Base-by-base conservation (phyloP, 1,140 invertebrate species). In the Dreissena rostriformis region DNA sequence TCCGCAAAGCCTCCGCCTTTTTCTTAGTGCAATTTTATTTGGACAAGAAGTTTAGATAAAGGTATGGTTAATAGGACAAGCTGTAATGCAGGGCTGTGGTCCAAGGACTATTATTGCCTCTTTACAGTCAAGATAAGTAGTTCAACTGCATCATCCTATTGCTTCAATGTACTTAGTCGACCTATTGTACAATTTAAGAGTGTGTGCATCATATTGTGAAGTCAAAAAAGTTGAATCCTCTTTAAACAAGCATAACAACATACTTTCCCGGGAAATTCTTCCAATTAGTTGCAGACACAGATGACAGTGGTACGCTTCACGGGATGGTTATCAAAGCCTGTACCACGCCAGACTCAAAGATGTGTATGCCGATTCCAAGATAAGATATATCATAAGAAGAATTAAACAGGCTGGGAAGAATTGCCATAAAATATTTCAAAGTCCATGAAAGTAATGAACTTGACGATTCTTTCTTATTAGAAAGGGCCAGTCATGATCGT, bases 281-380 rank as follows among this genome's bases (percentile, higher is more conserved):
- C 82, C 51, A 74, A 78, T 73, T 78, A 39, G n/a, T 86, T 68
- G 88, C 86, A 17, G 88, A 88, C 63, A 90, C 89, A 15, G 86
- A 90, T 85, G 89, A 88, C 19, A 53, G 78, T 12, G 80, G 75
- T 22, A 88, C 85, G 15, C 87, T 90, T 63, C 87, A 90, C 76
- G 84, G 87, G 10, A 90, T 90, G 89, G 89, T 87, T 1, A 86
- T 88, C n/a, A 86, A 89, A 19, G 85, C 78, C 22, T 70, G 71
- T n/a, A 19, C 81, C 10, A 88, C 86, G 22, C 86, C 89, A 81
- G 22, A 53, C 19, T 26, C 55, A 28, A 52, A 24, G 15, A 22
- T 24, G 1, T 28, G 49, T 11, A 86, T 24, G 65, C 0, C 22
- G 22, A 65, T 75, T 11, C 71, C 71, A 0, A 55, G 71, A 28